Base-by-base conservation (phyloP, 2,888 invertebrate genomes). In the Entomobrya proxima region DNA sequence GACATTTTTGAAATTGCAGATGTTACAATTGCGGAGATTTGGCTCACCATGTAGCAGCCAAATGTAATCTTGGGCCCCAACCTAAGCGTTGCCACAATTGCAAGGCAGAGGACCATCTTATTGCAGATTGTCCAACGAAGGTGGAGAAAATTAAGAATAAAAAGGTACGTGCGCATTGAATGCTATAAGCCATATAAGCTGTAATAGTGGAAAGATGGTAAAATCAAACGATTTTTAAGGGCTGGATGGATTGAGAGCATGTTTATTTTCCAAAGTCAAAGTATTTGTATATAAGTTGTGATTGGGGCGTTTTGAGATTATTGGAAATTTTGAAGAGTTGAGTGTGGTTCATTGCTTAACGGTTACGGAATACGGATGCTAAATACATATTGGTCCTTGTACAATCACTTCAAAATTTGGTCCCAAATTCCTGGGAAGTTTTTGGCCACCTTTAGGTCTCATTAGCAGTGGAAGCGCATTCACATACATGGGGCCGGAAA, bases 11-110 rank as follows among this genome's bases (percentile, higher is more conserved):
- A n/a, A n/a, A n/a, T n/a, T n/a, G n/a, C n/a, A 96, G 96, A 91
- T 98, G 97, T 93, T 98, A 97, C 92, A 98, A 98, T 92, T 98
- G 97, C 91, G 97, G 97, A 4, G 96, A 97, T 92, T 97, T 97
- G 91, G 96, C 96, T 72, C 97, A 97, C 92, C 98, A 98, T 92
- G 95, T 97, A 91, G 97, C 98, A 40, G 95, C 96, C 44, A 97
- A 97, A 92, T 98, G 98, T 92, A 94, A 95, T 88, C 93, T 96
- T 91, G 97, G 96, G 15, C 97, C 97, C 76, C 95, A 96, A 92
- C 97, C 97, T 90, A 97, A 97, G 93, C 94, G 96, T 91, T 98
- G 98, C 92, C 97, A 98, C 93, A 94, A 95, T 91, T 98, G 97
- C 92, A 97, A 96, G 92, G 95, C 96, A 90, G 95, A 95, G 90